Percentiles rank a stretch among this genome's conserved stretches.
Evolutionary conservation across 2,797 vertebrate species (phyloP).

Genomic region (Chromobotia macracanthus): DNA sequence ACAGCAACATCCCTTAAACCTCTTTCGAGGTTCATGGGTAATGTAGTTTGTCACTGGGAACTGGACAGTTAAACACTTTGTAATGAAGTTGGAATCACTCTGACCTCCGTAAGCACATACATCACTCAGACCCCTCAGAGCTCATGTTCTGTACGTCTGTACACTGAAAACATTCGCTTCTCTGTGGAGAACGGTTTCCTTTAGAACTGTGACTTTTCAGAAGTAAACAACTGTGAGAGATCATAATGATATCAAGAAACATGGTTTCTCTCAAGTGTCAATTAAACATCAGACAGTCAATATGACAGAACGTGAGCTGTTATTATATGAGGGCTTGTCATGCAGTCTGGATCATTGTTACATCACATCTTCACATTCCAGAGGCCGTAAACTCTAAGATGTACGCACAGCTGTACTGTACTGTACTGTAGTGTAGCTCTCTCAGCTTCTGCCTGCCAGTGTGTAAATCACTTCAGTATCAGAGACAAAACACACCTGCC

Average conservation of each 20-base stretch:
- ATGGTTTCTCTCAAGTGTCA: neutral
- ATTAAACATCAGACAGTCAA: neutral
- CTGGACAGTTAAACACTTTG: neutral
- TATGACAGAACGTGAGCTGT: no score
- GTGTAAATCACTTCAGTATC: no score
- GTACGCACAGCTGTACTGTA: no score
- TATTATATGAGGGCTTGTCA: neutral
- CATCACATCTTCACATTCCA: neutral
- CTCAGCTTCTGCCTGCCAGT: no score
- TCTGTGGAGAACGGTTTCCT: neutral
- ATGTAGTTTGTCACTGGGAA: neutral
- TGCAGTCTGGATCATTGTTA: neutral
- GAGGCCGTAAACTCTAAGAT: no score
- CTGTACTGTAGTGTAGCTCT: no score
- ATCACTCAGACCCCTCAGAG: neutral
- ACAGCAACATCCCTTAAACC: neutral
- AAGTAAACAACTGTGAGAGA: neutral
- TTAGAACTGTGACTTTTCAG: neutral
- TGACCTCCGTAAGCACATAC: neutral
- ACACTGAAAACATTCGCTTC: neutral
- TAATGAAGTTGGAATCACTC: neutral
- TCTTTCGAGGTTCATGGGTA: neutral
- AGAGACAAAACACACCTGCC: constrained; percentile 18
- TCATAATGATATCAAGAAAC: neutral
- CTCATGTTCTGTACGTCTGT: neutral